Base-by-base conservation (phyloP, 2,113 vertebrate genomes). In the Crotalus tigris region DNA sequence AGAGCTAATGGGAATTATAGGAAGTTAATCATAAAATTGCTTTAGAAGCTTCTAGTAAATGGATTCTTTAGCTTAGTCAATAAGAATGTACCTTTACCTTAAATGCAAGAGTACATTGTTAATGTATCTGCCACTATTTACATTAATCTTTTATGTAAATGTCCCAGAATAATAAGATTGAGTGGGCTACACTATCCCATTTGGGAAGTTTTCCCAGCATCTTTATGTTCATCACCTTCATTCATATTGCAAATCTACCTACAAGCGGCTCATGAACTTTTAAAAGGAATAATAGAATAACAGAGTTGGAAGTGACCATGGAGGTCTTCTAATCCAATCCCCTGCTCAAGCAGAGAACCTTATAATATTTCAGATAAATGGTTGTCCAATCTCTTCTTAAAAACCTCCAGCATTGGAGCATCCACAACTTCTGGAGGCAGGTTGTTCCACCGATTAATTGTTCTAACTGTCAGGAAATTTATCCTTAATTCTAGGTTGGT, bases 1-100 rank as follows among this genome's bases (percentile, higher is more conserved):
- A 96, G 91, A 93, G 94, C 93, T 97, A 88, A 11, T 95, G 54
- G 96, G 64, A 95, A 15, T 92, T 95, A 96, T 97, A 96, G 91
- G 89, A 55, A 96, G 97, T 94, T 94, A 95, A 93, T 93, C 91
- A 92, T 94, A 92, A 92, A 91, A 23, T 10, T 86, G 23, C 87
- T 0, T 81, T 0, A 90, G 58, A 94, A 88, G 46, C 81, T 97
- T 94, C 51, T 13, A 94, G 29, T 12, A n/a, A 95, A 55, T 87
- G 29, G 89, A 58, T 94, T 94, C 94, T 93, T 81, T 69, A 91
- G 81, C 7, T 89, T 91, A 54, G 94, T 95, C 92, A 95, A 96
- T 96, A 93, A 94, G 44, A 87, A 95, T 95, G 93, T 95, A 3
- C 2, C 59, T 23, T 92, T 93, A 92, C 88, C 58, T 91, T 94